Percentiles rank a stretch among this genome's conserved stretches.
Conservation (phyloP, 2,888 invertebrate species). For the Dioctria rufipes region DNA sequence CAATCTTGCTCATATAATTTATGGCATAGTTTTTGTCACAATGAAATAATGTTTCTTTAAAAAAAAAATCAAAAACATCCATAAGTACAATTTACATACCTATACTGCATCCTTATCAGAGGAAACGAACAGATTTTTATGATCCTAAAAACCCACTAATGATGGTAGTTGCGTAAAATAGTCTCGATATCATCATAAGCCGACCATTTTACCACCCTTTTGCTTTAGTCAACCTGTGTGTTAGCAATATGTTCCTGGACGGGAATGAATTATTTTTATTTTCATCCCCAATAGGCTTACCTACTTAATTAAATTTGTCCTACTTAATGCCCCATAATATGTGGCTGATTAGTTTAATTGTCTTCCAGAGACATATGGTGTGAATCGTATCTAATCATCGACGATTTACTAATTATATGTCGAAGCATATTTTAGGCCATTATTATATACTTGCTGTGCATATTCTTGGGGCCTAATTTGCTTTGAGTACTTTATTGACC, state of each 20-base stretch:
- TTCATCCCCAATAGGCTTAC: slow-evolving; percentile 47
- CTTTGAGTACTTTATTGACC: neutral
- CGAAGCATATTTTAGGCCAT: slow-evolving; percentile 32
- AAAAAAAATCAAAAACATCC: neutral
- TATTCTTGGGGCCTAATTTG: slow-evolving; percentile 5
- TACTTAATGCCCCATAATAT: slow-evolving; percentile 54
- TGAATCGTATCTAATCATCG: slow-evolving; percentile 54
- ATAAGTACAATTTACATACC: neutral
- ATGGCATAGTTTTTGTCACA: slow-evolving; percentile 15
- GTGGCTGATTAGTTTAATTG: slow-evolving; percentile 54
- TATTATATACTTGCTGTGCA: neutral
- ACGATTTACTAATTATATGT: slow-evolving; percentile 53
- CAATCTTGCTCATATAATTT: slow-evolving; percentile 19
- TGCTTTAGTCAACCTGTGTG: neutral
- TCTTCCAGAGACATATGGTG: slow-evolving; percentile 54
- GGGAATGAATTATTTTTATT: slow-evolving; percentile 52
- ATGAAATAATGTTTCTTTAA: slow-evolving; percentile 20
- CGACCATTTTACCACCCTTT: neutral
- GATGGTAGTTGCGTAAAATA: slow-evolving; percentile 23
- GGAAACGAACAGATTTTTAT: neutral
- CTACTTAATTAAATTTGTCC: slow-evolving; percentile 56
- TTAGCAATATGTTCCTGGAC: slow-evolving; percentile 23
- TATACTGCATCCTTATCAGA: neutral
- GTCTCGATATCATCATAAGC: slow-evolving; percentile 20
- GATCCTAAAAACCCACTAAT: slow-evolving; percentile 20